Conservation (phyloP, 2,797 vertebrate species). For the Darevskia mixta region DNA sequence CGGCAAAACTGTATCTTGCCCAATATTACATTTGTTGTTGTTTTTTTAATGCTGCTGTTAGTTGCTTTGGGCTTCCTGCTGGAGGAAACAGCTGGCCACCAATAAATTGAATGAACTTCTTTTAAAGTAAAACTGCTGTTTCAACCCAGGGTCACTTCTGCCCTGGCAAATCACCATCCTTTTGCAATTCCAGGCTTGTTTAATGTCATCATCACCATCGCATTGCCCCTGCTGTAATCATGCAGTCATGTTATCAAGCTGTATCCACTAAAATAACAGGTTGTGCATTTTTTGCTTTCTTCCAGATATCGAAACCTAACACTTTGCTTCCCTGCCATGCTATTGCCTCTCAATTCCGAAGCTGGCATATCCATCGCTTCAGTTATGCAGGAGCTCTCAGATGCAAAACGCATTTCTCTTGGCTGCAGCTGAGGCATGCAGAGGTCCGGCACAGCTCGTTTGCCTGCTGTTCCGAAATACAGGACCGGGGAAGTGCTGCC, state of each 20-base stretch:
- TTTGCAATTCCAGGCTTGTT: constrained; percentile 40
- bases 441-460: constrained; percentile 28
- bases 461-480: not conserved
- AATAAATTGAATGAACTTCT: not conserved
- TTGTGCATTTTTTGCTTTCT: constrained; percentile 37
- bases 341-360: constrained; percentile 44
- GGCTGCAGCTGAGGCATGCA: accelerated
- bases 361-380: constrained; percentile 53
- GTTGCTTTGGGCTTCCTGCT: too few species aligned
- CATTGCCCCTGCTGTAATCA: constrained; percentile 33
- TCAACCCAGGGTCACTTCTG: constrained; percentile 38
- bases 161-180: constrained; percentile 54
- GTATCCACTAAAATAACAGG: constrained; percentile 58
- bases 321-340: constrained; percentile 28
- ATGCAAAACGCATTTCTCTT: accelerated
- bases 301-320: constrained; percentile 45
- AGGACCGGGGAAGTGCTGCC: not conserved
- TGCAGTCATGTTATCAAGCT: constrained; percentile 34
- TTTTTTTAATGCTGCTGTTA: too few species aligned
- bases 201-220: constrained; percentile 18
- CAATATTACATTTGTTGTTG: too few species aligned
- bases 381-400: accelerated
- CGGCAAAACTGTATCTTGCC: too few species aligned
- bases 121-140: constrained; percentile 14
- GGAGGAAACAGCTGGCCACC: not conserved